Conservation (phyloP, 1,140 invertebrate genomes). For the Drosophila dunni region DNA sequence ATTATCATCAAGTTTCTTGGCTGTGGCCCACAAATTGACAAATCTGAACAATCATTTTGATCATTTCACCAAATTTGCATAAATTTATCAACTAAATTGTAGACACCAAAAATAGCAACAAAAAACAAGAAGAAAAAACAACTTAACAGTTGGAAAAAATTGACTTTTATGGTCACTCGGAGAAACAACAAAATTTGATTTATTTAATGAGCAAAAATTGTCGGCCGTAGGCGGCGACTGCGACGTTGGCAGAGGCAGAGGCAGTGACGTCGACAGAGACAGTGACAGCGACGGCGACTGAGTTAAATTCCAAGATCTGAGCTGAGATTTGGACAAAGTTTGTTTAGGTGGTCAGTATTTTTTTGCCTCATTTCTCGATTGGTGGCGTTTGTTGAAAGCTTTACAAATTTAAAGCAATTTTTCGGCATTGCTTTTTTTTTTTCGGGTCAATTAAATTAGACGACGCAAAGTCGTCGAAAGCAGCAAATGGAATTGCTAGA, state of each 20-base stretch:
- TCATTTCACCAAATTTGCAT: slow-evolving; percentile 76
- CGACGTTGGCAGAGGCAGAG: not conserved
- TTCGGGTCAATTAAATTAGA: slow-evolving; percentile 75
- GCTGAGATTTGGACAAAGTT: slow-evolving; percentile 34
- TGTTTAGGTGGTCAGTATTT: slow-evolving; percentile 32
- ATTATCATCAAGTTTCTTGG: slow-evolving; percentile 2
- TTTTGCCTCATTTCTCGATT: not conserved
- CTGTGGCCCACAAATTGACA: slow-evolving; percentile 55
- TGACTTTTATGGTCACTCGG: slow-evolving; percentile 54
- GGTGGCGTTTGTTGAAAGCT: slow-evolving; percentile 53
- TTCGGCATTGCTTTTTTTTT: slow-evolving; percentile 46
- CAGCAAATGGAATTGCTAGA: slow-evolving; percentile 23
- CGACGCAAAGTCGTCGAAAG: slow-evolving; percentile 29
- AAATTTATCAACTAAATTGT: slow-evolving; percentile 62
- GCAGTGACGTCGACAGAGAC: not conserved
- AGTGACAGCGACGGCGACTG: not conserved
- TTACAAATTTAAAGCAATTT: slow-evolving; percentile 74
- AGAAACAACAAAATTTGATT: slow-evolving; percentile 64
- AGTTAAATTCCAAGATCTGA: slow-evolving; percentile 47
- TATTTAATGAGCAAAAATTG: slow-evolving; percentile 78
- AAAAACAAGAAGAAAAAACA: slow-evolving; percentile 20
- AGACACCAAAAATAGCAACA: slow-evolving; percentile 7
- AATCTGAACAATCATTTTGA: slow-evolving; percentile 34
- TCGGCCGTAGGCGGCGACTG: slow-evolving; percentile 33
- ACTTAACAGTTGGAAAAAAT: slow-evolving; percentile 36